Evolutionary conservation across 2,113 vertebrate genomes (phyloP).

Genomic region (Boulengeromyrus knoepffleri): DNA sequence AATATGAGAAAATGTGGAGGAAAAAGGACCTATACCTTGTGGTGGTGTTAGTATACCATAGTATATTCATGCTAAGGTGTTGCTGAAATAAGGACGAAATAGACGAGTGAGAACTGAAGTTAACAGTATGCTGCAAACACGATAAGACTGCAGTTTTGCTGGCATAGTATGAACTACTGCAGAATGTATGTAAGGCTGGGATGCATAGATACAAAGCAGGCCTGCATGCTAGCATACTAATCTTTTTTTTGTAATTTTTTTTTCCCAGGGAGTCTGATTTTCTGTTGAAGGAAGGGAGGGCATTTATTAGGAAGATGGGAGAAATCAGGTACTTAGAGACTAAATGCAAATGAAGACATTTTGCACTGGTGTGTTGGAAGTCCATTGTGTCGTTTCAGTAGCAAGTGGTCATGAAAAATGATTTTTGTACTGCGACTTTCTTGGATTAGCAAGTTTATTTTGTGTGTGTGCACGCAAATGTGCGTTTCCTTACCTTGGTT

Average conservation of each 20-base stretch:
- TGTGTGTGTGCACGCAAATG: not conserved
- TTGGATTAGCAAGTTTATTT: not conserved
- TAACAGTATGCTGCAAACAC: not conserved
- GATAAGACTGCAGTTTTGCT: not conserved
- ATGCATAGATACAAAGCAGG: not conserved
- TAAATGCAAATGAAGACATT: not conserved
- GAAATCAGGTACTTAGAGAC: not conserved
- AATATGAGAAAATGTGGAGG: not conserved
- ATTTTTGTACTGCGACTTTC: not conserved
- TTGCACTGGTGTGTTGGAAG: not conserved
- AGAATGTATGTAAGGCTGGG: not conserved
- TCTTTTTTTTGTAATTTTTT: too few species aligned
- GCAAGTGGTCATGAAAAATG: not conserved
- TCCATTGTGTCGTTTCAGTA: not conserved
- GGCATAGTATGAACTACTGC: not conserved
- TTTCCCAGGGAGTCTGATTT: not conserved
- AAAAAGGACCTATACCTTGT: not conserved
- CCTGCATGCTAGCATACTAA: not conserved
- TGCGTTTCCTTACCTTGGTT: not conserved
- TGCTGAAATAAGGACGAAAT: not conserved
- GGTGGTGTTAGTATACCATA: not conserved
- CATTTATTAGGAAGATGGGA: not conserved
- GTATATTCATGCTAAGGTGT: not conserved
- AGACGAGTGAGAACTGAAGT: not conserved
- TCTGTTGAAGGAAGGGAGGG: not conserved